phyloP scores from a whole-genome alignment of 64 coral and sea anemone species.

The Cladopsammia gracilis region DNA sequence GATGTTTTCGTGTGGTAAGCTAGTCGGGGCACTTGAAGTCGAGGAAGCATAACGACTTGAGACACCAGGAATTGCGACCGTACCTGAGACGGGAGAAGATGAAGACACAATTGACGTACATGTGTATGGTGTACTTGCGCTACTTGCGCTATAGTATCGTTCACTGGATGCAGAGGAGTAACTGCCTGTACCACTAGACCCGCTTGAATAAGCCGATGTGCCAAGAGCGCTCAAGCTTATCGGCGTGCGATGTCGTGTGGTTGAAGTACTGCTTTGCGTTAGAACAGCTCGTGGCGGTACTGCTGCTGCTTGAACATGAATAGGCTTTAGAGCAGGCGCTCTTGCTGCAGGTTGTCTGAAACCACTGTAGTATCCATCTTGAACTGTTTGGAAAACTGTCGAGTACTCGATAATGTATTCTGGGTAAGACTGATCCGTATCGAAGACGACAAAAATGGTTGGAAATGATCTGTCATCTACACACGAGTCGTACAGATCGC shows the following conservation, averaged over 20 bases:
- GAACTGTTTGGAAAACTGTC: neutral
- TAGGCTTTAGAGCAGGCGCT: neutral
- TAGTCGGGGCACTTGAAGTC: too few relatives aligned
- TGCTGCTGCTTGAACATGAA: too few relatives aligned
- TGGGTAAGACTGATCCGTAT: constrained; percentile 58
- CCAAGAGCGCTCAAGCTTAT: neutral
- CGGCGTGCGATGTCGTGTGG: neutral
- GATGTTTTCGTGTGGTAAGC: too few relatives aligned
- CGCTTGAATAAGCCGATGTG: neutral
- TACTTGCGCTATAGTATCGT: too few relatives aligned
- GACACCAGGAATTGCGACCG: too few relatives aligned
- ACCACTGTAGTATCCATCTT: neutral
- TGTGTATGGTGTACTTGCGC: neutral
- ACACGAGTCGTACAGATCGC: constrained; percentile 48
- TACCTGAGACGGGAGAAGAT: neutral
- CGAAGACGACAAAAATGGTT: constrained; percentile 56
- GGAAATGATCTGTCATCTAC: constrained; percentile 6
- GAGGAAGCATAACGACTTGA: too few relatives aligned
- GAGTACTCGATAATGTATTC: constrained; percentile 57
- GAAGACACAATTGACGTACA: neutral
- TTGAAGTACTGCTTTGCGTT: too few relatives aligned
- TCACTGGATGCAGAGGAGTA: too few relatives aligned
- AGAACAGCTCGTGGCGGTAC: too few relatives aligned
- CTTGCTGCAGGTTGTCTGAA: neutral
- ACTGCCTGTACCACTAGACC: too few relatives aligned